Conservation (phyloP, 1,140 invertebrate species). For the Neelides sp. region DNA sequence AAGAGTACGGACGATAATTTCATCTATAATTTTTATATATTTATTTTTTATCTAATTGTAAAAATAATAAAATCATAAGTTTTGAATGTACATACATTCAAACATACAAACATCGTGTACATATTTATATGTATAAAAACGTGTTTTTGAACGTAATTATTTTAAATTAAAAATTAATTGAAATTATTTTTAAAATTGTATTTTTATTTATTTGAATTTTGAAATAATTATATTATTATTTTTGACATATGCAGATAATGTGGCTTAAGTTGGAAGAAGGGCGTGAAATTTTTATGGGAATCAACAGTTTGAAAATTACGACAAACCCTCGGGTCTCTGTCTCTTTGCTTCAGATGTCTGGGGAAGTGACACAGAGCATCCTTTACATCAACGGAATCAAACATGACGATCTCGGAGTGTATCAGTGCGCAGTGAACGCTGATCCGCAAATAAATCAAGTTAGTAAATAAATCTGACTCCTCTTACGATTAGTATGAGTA, state of each 20-base stretch:
- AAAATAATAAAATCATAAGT: neutral
- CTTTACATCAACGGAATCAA: slow-evolving; percentile 14
- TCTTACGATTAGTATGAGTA: no score
- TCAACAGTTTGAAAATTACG: slow-evolving; percentile 14
- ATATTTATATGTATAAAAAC: no score
- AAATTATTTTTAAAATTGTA: neutral
- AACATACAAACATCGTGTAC: no score
- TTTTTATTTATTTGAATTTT: neutral
- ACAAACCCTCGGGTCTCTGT: slow-evolving; percentile 14
- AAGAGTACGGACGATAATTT: no score
- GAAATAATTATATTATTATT: neutral
- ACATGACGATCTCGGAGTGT: slow-evolving; percentile 7
- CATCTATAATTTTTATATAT: no score
- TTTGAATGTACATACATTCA: slow-evolving; percentile 1
- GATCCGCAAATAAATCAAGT: slow-evolving; percentile 10
- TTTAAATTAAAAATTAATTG: slow-evolving; percentile 4
- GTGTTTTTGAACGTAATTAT: no score
- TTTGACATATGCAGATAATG: slow-evolving; percentile 14
- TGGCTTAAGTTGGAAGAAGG: slow-evolving; percentile 1
- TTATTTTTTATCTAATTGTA: no score
- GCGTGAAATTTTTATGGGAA: neutral
- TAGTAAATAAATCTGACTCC: neutral
- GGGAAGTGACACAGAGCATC: slow-evolving; percentile 13
- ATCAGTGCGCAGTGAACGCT: slow-evolving; percentile 11
- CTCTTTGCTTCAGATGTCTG: slow-evolving; percentile 7